A percentile compares a stretch with the other conserved stretches of the same genome.
Conservation (phyloP, 2,797 vertebrate species). For the Sebastes taczanowskii region DNA sequence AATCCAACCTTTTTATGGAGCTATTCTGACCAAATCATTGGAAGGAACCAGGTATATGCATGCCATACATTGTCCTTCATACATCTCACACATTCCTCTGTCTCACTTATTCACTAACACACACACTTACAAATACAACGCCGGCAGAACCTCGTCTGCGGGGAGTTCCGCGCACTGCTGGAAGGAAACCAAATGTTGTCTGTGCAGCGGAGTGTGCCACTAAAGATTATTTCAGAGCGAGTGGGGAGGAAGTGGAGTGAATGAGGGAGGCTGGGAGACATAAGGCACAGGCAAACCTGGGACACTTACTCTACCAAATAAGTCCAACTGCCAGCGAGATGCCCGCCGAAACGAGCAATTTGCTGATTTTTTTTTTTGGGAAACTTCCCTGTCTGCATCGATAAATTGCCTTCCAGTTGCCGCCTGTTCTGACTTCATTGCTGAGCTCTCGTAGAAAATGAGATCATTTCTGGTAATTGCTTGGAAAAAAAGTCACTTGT, state of each 20-base stretch:
- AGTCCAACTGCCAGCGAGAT: slow-evolving; percentile 29
- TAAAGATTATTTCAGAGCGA: slow-evolving; percentile 42
- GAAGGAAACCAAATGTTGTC: slow-evolving; percentile 46
- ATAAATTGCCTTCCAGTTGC: slow-evolving; percentile 8
- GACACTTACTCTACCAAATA: slow-evolving; percentile 21
- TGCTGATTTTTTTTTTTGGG: slow-evolving; percentile 17
- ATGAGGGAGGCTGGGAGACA: slow-evolving; percentile 2
- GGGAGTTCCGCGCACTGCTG: slow-evolving; percentile 30
- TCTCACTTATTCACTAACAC: neutral
- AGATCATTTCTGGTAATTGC: slow-evolving; percentile 27
- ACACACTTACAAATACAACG: neutral
- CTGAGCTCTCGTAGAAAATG: slow-evolving; percentile 12
- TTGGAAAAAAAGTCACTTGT: neutral
- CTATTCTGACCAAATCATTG: neutral
- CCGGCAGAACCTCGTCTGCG: slow-evolving; percentile 1
- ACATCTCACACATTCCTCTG: neutral
- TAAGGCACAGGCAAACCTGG: neutral
- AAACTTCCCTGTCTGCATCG: slow-evolving; percentile 10
- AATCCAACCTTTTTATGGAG: neutral
- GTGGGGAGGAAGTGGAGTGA: slow-evolving; percentile 4
- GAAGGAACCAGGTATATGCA: neutral
- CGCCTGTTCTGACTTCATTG: slow-evolving; percentile 11
- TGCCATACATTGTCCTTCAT: neutral
- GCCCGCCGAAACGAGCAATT: slow-evolving; percentile 21
- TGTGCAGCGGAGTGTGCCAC: slow-evolving; percentile 45